Evolutionary conservation across 2,797 vertebrate genomes (phyloP), one percentile per base, ranked within the genome.

Genomic region (Vespertilio murinus): DNA sequence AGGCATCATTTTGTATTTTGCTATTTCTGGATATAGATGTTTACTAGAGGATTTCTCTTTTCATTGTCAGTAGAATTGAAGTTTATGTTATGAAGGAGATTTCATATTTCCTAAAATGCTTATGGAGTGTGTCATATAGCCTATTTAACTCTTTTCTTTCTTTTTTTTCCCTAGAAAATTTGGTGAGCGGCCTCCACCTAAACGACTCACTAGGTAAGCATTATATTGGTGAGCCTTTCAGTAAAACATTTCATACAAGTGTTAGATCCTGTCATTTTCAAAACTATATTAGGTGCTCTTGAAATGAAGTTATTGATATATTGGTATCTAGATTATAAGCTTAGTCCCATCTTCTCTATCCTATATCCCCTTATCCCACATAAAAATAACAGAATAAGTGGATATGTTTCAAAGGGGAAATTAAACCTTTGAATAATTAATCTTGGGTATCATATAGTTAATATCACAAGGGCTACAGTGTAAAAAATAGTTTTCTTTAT

Each of bases 171-270:
- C 59, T 98, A 99, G 99, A 99, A 99, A 99, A 99, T 99, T 99
- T 97, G 99, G 99, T 98, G 99, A 99, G 99, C 98, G 99, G 98
- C 99, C 99, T 99, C 99, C 99, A 98, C 99, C 99, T 97, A 99
- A 99, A 98, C 99, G 99, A 97, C 99, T 99, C 94, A 99, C 99
- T 93, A 99, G 99, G 99, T 99, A 98, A 98, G 98, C 70, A n/a
- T 96, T 84, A 11, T 93, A 91, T 79, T 90, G 85, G 35, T 45
- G 49, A 80, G 22, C 8, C 28, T 82, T 81, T 88, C 11, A 84
- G 30, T 30, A 61, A 35, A 85, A 93, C 45, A 42, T 92, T 40
- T 25, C 0, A 28, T 69, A 5, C 40, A 22, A 69, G 6, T 61
- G 7, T 54, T 70, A 77, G 20, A 45, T 52, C 0, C 42, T 96